Base-by-base conservation (phyloP, 2,888 invertebrate species). In the Byasa hedistus region DNA sequence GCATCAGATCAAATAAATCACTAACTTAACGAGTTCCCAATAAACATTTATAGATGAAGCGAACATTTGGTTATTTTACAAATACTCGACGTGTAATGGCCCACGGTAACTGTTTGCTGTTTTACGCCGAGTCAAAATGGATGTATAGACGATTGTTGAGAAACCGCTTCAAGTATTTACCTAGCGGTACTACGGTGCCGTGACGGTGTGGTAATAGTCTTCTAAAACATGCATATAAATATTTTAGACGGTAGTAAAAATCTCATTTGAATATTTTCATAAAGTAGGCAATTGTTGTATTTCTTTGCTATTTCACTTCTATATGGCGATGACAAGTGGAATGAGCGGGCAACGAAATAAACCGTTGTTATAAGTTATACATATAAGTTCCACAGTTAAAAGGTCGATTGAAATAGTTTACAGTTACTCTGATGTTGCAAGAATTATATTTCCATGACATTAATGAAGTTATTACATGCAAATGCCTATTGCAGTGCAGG, bases 1-100 rank as follows among this genome's bases (percentile, higher is more conserved):
- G 78, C 83, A 81, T 82, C 80, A 83, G 81, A 81, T 84, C 84
- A 84, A 87, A 89, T 85, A 87, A 86, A 87, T 87, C 85, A 84
- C 80, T 79, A 78, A 80, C 79, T 83, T 85, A 85, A 89, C 84
- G 85, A 87, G 85, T 79, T 84, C 81, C 80, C 77, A 77, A 83
- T 85, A 87, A 89, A 88, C 84, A 88, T 86, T 84, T 82, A 85
- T 81, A 80, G 75, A 79, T 78, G 78, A 74, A 77, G 79, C 75
- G 75, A 74, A 74, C 81, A 80, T 87, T 86, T 83, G 83, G 83
- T 83, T 88, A 87, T 88, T 88, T 86, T 83, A 84, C 88, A 89
- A 90, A 89, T 86, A 89, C 87, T 89, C 74, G 67, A 79, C 72
- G 78, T 75, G 86, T 90, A 91, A 90, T 90, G 89, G 90, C 79